Percentiles rank a stretch among this genome's conserved stretches.
phyloP scores from a whole-genome alignment of 2,888 invertebrate species.

The Tetropium fuscum region DNA sequence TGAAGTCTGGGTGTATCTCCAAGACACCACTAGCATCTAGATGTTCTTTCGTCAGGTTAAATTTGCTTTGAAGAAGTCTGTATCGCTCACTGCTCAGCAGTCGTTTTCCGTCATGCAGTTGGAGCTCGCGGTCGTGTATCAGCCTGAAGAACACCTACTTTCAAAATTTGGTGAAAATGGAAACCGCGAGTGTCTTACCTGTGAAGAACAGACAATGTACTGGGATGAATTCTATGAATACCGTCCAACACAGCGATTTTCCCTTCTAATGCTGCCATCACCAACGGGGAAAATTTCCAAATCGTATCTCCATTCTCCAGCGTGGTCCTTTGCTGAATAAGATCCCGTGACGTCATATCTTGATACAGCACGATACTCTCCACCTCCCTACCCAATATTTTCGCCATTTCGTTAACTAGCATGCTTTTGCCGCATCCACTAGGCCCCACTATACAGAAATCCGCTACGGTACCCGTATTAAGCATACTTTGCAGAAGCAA shows the following conservation, averaged over 20 bases:
- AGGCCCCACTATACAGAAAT: slow-evolving; percentile 90
- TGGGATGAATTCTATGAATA: slow-evolving; percentile 90
- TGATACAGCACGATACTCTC: too few species aligned
- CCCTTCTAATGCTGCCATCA: slow-evolving; percentile 88
- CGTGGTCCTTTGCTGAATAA: slow-evolving; percentile 93
- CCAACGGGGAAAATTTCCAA: slow-evolving; percentile 92
- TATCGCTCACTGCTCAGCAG: slow-evolving; percentile 84
- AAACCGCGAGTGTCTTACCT: slow-evolving; percentile 74
- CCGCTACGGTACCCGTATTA: slow-evolving; percentile 82
- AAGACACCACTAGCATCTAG: slow-evolving; percentile 75
- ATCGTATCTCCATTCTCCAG: slow-evolving; percentile 90
- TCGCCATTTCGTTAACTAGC: slow-evolving; percentile 81
- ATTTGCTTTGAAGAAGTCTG: slow-evolving; percentile 74
- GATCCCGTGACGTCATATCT: too few species aligned
- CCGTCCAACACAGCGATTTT: slow-evolving; percentile 89
- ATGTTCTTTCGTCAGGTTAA: slow-evolving; percentile 72
- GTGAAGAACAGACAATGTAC: slow-evolving; percentile 91
- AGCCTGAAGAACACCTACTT: slow-evolving; percentile 69
- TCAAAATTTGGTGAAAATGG: not conserved
- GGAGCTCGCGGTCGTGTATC: slow-evolving; percentile 92
- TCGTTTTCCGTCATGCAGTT: slow-evolving; percentile 91
- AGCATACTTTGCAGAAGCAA: slow-evolving; percentile 81
- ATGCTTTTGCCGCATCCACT: slow-evolving; percentile 94
- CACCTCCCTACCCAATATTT: too few species aligned
- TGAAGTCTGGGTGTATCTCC: slow-evolving; percentile 87